Conservation (phyloP, 1,140 invertebrate genomes). For the Hypothenemus hampei region DNA sequence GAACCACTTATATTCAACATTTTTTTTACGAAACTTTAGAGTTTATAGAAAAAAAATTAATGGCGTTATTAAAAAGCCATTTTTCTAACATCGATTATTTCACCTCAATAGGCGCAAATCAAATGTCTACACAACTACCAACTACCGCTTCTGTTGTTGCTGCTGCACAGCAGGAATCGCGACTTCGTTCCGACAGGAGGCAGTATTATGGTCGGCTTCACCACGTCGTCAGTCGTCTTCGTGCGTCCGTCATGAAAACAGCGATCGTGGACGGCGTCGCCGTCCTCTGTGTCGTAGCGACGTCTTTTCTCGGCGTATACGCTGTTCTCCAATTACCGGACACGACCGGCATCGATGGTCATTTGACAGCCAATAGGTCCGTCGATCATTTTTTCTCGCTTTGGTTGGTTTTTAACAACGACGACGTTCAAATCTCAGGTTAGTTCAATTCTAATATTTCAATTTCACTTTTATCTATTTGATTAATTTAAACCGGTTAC, state of each 20-base stretch:
- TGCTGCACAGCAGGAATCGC: slow-evolving; percentile 19
- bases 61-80: slow-evolving; percentile 9
- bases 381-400: slow-evolving; percentile 53
- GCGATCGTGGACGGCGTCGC: slow-evolving; percentile 19
- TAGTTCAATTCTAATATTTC: slow-evolving; percentile 19
- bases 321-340: slow-evolving; percentile 49
- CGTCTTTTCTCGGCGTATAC: slow-evolving; percentile 28
- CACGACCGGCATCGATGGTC: slow-evolving; percentile 49
- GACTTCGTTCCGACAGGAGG: too few relatives aligned
- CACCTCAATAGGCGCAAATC: slow-evolving; percentile 21
- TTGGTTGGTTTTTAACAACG: slow-evolving; percentile 52
- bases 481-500: too few relatives aligned
- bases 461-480: too few relatives aligned
- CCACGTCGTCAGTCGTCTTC: slow-evolving; percentile 27
- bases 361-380: slow-evolving; percentile 46
- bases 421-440: slow-evolving; percentile 51
- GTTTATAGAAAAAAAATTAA: too few relatives aligned
- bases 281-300: too few relatives aligned
- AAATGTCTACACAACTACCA: too few relatives aligned
- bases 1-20: too few relatives aligned
- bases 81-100: slow-evolving; percentile 33
- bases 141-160: slow-evolving; percentile 14
- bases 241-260: slow-evolving; percentile 21
- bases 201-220: slow-evolving; percentile 15
- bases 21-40: too few relatives aligned